Conservation (phyloP, 2,113 vertebrate species). For the Psittacula cyanocephala region DNA sequence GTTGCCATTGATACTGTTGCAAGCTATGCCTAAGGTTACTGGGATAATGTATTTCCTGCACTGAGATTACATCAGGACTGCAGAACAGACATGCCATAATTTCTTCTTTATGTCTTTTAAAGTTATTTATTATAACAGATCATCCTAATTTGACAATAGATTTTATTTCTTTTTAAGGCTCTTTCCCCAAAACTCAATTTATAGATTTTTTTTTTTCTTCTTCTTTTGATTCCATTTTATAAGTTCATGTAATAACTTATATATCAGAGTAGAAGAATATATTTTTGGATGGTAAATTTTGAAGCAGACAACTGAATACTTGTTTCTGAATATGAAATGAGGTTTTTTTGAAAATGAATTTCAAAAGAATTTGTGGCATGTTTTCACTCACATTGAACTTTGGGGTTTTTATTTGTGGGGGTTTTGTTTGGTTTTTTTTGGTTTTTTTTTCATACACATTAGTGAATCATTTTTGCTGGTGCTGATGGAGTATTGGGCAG, state of each 20-base stretch:
- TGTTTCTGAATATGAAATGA: neutral
- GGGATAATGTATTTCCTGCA: neutral
- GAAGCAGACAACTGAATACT: neutral
- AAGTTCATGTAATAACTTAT: neutral
- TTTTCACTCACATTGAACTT: neutral
- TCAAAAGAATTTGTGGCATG: neutral
- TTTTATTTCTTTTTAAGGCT: constrained; percentile 1
- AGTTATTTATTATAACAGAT: neutral
- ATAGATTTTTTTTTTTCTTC: neutral
- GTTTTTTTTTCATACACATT: neutral
- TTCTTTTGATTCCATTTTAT: neutral
- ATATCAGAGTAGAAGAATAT: neutral
- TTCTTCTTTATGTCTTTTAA: neutral
- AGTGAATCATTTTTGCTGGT: neutral
- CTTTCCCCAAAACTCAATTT: neutral
- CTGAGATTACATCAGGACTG: constrained; percentile 20
- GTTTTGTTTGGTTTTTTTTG: too few species aligned
- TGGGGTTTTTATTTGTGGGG: too few species aligned
- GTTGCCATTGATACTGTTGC: constrained; percentile 51
- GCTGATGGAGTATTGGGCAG: neutral
- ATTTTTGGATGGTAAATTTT: neutral
- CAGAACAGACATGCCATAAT: constrained; percentile 10
- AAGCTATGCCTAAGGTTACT: constrained; percentile 47
- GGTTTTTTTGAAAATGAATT: neutral
- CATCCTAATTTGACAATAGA: neutral